Evolutionary conservation across 1,140 invertebrate genomes (phyloP), one percentile per base, ranked within the genome.

Genomic region (Zaprionus inermis): DNA sequence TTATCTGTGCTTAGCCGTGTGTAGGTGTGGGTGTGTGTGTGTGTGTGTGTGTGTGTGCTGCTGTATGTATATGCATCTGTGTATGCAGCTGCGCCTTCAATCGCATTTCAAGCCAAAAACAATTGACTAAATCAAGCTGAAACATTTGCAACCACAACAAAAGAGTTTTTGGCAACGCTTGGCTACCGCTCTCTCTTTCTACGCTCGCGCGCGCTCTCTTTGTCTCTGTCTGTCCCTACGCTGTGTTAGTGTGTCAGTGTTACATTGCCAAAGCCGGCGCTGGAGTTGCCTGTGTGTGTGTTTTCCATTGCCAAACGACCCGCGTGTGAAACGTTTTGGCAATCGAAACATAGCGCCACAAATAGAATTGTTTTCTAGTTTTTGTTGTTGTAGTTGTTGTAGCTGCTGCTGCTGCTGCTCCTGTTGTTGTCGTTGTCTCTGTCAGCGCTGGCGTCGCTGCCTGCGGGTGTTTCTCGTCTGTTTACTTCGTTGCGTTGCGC

Each of bases 191-290:
- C 24, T 28, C 20, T 24, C 51, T 22, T 18, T 12, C 1, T 20
- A 41, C 20, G 18, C 49, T 30, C n/a, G 20, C 22, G 14, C n/a
- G 1, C n/a, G 14, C 24, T 14, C 2, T 9, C 38, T 10, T 0
- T 9, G 20, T n/a, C 32, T 12, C 12, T 32, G 24, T 4, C 11
- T 4, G 14, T 55, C 22, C 11, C n/a, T 7, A 28, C 52, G 11
- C 34, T 56, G 24, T 75, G 72, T 65, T 61, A 71, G 32, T 75
- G 59, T 75, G 72, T 75, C 72, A 75, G 67, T 75, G 68, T 75
- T 71, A 71, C 72, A 75, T 58, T 71, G 67, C 59, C 72, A 75
- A 71, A 75, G 72, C 72, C 72, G 72, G 72, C 58, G 72, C 72
- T 59, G 51, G 24, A 57, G 41, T 28, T 56, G 38, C 28, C 30